Evolutionary conservation across 2,888 invertebrate species (phyloP), one percentile per base, ranked within the genome.

Genomic region (Hydrotaea cyrtoneurina): DNA sequence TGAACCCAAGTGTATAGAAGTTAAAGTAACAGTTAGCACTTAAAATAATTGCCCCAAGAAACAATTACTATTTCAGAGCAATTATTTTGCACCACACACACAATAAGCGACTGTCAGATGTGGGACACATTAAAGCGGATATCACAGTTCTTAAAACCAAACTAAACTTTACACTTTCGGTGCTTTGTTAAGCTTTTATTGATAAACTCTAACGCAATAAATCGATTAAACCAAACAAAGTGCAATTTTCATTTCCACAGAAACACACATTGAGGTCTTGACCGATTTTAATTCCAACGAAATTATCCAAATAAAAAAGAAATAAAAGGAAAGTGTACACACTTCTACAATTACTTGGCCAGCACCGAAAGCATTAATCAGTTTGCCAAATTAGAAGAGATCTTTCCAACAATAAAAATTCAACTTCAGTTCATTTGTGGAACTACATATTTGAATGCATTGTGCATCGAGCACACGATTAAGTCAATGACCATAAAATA

Each of bases 401-500:
- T 8, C 50, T 50, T 50, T n/a, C 8, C 50, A n/a, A 36, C 36
- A 4, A 43, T 43, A 2, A 11, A 43, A 43, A 13, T 43, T 43
- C 10, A 2, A n/a, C 50, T 50, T 15, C 50, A 50, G 50, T 50
- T 4, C 15, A n/a, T n/a, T 31, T 4, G 1, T 13, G 13, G 50
- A 50, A 13, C 50, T 1, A 15, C 10, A 2, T 11, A 43, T 43
- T 15, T n/a, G n/a, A 10, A 43, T 43, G 13, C 50, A 50, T n/a
- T 50, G 50, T n/a, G 50, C 31, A 23, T 26, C 21, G 21, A 1
- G 21, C 55, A 43, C 7, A n/a, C 2, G 15, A 59, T 26, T 59
- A 46, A 69, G 69, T 69, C 69, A 69, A 69, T 69, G 69, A 39
- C 69, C 69, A 69, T 69, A 21, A 13, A 69, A 69, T 69, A 8